These are phyloP conservation scores for Xenentodon cancila DNA, from an alignment of 2,797 vertebrate species.

Conservation along the genomic window DNA sequence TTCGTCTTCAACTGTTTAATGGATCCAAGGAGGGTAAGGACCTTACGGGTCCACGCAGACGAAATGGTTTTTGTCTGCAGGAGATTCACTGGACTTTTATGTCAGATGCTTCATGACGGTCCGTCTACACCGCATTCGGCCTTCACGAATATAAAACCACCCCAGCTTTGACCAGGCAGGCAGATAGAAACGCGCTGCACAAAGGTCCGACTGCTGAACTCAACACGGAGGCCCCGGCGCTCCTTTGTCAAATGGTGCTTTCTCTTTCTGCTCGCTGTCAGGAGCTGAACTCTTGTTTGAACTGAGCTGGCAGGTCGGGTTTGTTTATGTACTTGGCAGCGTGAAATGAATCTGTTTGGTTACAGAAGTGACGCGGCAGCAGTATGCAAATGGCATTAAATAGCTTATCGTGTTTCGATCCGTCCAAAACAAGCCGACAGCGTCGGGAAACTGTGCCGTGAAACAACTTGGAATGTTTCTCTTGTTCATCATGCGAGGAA, in stretches of 20 bases:
- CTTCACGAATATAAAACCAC: no score
- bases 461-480: background rate
- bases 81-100: no score
- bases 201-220: no score
- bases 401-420: background rate
- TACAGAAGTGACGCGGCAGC: constrained; percentile 8
- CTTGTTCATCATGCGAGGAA: background rate
- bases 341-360: constrained; percentile 6
- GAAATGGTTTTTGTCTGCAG: no score
- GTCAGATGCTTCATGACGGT: no score
- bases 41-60: no score
- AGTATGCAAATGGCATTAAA: background rate
- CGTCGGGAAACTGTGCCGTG: background rate
- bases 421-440: background rate
- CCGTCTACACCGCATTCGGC: no score
- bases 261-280: constrained; percentile 2
- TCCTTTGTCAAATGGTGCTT: background rate
- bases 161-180: no score
- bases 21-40: no score
- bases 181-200: no score
- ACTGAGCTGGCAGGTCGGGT: background rate
- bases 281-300: constrained; percentile 10
- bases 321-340: constrained; percentile 12
- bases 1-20: no score
- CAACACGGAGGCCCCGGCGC: no score